These are phyloP conservation scores for Acanthurus lineatus DNA, from an alignment of 2,797 vertebrate genomes.

Conservation along the genomic window DNA sequence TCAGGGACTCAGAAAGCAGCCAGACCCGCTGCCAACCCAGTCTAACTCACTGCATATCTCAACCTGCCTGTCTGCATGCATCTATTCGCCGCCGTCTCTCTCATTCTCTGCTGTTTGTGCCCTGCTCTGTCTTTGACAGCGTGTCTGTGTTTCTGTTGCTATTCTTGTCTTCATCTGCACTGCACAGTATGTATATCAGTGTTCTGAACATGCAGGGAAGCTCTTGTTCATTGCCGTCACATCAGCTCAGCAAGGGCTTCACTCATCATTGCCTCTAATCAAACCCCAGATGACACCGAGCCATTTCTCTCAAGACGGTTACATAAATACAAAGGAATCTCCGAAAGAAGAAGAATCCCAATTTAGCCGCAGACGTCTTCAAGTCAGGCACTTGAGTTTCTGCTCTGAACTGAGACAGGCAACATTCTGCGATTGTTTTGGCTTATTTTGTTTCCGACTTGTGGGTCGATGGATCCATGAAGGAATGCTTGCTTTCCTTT, in stretches of 20 bases:
- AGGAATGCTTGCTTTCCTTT: slow-evolving; percentile 58
- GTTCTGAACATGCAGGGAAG: slow-evolving; percentile 19
- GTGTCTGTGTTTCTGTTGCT: slow-evolving; percentile 48
- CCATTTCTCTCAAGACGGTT: slow-evolving; percentile 50
- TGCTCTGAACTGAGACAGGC: slow-evolving; percentile 22
- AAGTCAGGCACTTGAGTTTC: slow-evolving; percentile 29
- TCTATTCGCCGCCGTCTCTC: slow-evolving; percentile 33
- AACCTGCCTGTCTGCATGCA: slow-evolving; percentile 45
- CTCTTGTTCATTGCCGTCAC: slow-evolving; percentile 17
- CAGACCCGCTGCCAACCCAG: slow-evolving; percentile 40
- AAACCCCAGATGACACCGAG: slow-evolving; percentile 50
- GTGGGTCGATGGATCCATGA: slow-evolving; percentile 49
- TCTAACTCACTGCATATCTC: slow-evolving; percentile 46
- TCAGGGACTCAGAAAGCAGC: slow-evolving; percentile 54
- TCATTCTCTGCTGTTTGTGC: slow-evolving; percentile 27
- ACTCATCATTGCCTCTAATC: slow-evolving; percentile 45
- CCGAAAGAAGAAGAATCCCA: slow-evolving; percentile 48
- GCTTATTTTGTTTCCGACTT: slow-evolving; percentile 46
- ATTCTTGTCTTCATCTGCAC: slow-evolving; percentile 57
- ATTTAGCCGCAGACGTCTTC: slow-evolving; percentile 56
- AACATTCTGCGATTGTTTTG: slow-evolving; percentile 36
- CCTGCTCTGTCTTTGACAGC: slow-evolving; percentile 36
- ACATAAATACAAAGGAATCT: slow-evolving; percentile 65
- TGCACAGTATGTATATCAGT: slow-evolving; percentile 20
- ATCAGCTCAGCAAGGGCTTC: slow-evolving; percentile 44